Conservation (phyloP, 2,113 vertebrate species). For the Macroglossus sobrinus region DNA sequence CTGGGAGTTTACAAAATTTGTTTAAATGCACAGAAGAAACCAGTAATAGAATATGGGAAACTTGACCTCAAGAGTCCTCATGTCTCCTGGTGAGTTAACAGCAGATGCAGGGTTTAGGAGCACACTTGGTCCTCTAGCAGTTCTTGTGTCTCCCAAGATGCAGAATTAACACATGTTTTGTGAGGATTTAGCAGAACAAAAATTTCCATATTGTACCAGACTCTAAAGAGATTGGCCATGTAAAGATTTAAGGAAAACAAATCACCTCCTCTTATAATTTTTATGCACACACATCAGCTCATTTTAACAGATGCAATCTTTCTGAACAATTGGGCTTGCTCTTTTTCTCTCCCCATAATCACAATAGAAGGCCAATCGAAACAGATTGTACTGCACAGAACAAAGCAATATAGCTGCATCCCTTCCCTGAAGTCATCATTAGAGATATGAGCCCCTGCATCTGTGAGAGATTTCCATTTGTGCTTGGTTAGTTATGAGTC, state of each 20-base stretch:
- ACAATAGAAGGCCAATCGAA: conserved; percentile 30
- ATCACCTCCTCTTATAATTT: neutral
- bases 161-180: neutral
- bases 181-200: neutral
- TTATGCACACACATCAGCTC: neutral
- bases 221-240: neutral
- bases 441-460: conserved; percentile 25
- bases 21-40: neutral
- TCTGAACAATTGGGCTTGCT: conserved; percentile 19
- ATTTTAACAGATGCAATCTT: conserved; percentile 34
- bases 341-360: neutral
- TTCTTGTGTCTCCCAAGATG: neutral
- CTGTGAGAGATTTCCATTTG: conserved; percentile 55
- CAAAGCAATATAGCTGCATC: conserved; percentile 29
- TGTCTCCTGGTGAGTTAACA: neutral
- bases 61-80: neutral
- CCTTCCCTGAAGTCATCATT: conserved; percentile 43
- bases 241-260: neutral
- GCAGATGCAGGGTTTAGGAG: neutral
- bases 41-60: neutral
- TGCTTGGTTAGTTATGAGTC: conserved; percentile 29
- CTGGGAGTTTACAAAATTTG: neutral
- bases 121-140: neutral
- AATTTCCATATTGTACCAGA: neutral
- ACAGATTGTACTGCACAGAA: neutral